Percentiles rank a stretch among this genome's conserved stretches.
Conservation (phyloP, 1,140 invertebrate genomes). For the Bombyx mandarina region DNA sequence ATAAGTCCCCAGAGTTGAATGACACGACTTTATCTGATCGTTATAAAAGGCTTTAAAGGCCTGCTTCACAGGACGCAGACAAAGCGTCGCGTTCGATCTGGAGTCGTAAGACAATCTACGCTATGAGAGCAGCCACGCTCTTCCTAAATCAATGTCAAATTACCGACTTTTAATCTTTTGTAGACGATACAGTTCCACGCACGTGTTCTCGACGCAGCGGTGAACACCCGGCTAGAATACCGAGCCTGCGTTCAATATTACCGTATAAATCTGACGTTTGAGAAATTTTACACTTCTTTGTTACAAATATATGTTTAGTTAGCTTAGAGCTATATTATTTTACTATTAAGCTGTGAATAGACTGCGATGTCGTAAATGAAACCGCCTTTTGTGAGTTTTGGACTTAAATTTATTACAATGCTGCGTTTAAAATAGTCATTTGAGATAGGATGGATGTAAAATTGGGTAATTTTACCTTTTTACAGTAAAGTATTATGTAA, state of each 20-base stretch:
- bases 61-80: slow-evolving; percentile 21
- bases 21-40: slow-evolving; percentile 9
- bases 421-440: slow-evolving; percentile 22
- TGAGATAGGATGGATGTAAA: slow-evolving; percentile 20
- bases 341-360: slow-evolving; percentile 40
- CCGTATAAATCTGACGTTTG: slow-evolving; percentile 58
- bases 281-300: slow-evolving; percentile 63
- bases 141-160: slow-evolving; percentile 68
- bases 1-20: too few species aligned
- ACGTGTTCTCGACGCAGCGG: slow-evolving; percentile 39
- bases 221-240: slow-evolving; percentile 40
- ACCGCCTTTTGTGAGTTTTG: slow-evolving; percentile 37
- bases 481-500: slow-evolving; percentile 19
- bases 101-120: slow-evolving; percentile 53
- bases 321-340: slow-evolving; percentile 41
- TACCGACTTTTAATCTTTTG: slow-evolving; percentile 66
- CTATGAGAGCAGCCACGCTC: slow-evolving; percentile 47
- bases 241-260: slow-evolving; percentile 33
- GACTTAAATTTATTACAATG: slow-evolving; percentile 32
- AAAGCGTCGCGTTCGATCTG: slow-evolving; percentile 33
- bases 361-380: slow-evolving; percentile 42
- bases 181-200: slow-evolving; percentile 59
- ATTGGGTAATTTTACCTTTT: slow-evolving; percentile 17
- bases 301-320: slow-evolving; percentile 47
- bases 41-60: slow-evolving; percentile 24